Evolutionary conservation across 2,888 invertebrate species (phyloP).

Genomic region (Heliconius ethilla): DNA sequence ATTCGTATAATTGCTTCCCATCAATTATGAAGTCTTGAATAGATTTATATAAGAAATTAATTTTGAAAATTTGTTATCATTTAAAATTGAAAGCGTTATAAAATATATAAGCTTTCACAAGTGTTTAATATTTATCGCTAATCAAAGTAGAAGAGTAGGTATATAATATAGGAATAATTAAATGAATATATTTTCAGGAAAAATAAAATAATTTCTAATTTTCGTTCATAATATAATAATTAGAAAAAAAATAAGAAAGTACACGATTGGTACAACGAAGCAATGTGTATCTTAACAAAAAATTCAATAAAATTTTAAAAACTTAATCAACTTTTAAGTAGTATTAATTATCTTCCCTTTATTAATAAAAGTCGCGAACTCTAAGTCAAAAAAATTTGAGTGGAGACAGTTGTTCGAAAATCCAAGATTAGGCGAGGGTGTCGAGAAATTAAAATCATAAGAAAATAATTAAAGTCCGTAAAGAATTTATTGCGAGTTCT

Average conservation of each 20-base stretch:
- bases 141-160: not conserved
- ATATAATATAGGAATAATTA: not conserved
- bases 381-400: slow-evolving; percentile 54
- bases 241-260: not conserved
- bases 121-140: not conserved
- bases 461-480: slow-evolving; percentile 82
- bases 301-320: slow-evolving; percentile 71
- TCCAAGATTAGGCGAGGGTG: slow-evolving; percentile 53
- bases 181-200: not conserved
- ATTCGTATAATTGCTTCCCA: slow-evolving; percentile 59
- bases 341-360: slow-evolving; percentile 81
- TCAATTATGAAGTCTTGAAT: slow-evolving; percentile 58
- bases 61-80: not conserved
- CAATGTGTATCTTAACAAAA: slow-evolving; percentile 5
- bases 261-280: not conserved
- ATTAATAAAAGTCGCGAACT: slow-evolving; percentile 78
- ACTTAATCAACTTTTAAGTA: slow-evolving; percentile 81
- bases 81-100: not conserved
- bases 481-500: slow-evolving; percentile 74
- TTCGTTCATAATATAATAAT: not conserved
- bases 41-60: slow-evolving; percentile 29
- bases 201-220: not conserved
- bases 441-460: slow-evolving; percentile 81
- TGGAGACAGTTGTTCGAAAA: slow-evolving; percentile 67
- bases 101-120: not conserved